Percentiles rank a stretch among this genome's conserved stretches.
phyloP scores from a whole-genome alignment of 1,140 invertebrate species.

The Theocolax elegans region DNA sequence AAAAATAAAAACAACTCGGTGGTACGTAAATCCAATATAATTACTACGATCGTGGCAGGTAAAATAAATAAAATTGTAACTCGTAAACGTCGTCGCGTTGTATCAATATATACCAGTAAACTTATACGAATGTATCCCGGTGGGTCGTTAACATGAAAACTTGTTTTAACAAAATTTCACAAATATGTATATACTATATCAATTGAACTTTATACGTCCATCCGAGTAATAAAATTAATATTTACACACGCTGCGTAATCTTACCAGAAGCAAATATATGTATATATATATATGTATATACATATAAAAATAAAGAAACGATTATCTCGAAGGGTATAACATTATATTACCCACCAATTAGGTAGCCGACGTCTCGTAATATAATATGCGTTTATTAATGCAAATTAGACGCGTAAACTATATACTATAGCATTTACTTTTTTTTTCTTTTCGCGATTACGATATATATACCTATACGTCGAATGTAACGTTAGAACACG shows the following conservation, averaged over 20 bases:
- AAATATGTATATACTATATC: conserved; percentile 11
- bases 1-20: neutral
- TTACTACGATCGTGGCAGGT: too few relatives aligned
- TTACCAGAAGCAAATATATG: neutral
- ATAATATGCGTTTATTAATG: neutral
- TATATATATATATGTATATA: neutral
- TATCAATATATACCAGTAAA: too few relatives aligned
- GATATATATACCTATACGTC: too few relatives aligned
- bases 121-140: neutral
- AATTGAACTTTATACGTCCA: conserved; percentile 12
- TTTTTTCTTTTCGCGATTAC: too few relatives aligned
- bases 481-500: too few relatives aligned
- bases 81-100: conserved; percentile 14
- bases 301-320: too few relatives aligned
- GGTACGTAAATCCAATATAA: too few relatives aligned
- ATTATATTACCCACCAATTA: conserved; percentile 31
- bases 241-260: neutral
- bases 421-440: too few relatives aligned
- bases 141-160: conserved; percentile 20
- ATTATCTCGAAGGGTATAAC: too few relatives aligned
- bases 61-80: neutral
- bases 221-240: conserved; percentile 8
- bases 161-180: conserved; percentile 9
- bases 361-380: conserved; percentile 3
- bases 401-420: conserved; percentile 15